phyloP scores from a whole-genome alignment of 2,888 invertebrate genomes.

The Pristionchus entomophagus region DNA sequence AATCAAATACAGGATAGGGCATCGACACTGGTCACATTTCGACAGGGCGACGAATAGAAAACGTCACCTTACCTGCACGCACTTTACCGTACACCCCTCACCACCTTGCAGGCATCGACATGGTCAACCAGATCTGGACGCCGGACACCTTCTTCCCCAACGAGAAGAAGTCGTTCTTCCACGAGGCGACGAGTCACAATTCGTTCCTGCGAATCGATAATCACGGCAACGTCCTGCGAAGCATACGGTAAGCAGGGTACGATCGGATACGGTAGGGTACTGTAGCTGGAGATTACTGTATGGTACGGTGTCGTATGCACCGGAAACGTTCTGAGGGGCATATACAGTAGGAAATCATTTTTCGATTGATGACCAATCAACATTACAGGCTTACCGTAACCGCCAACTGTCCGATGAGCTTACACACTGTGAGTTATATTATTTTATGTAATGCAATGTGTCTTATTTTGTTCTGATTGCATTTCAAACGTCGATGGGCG shows the following conservation, averaged over 20 bases:
- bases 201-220: conserved; percentile 75
- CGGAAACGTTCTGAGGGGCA: too few relatives aligned
- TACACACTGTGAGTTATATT: conserved; percentile 66
- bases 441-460: too few relatives aligned
- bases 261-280: not conserved
- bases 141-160: conserved; percentile 76
- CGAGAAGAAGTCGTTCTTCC: conserved; percentile 75
- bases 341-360: too few relatives aligned
- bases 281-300: too few relatives aligned
- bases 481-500: too few relatives aligned
- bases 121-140: conserved; percentile 75
- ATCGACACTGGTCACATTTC: not conserved
- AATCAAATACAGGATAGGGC: not conserved
- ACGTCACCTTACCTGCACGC: too few relatives aligned
- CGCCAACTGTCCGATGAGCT: conserved; percentile 75
- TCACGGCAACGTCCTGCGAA: conserved; percentile 73
- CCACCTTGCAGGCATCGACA: conserved; percentile 72
- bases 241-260: conserved; percentile 62
- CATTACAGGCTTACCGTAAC: conserved; percentile 71
- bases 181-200: conserved; percentile 75
- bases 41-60: too few relatives aligned
- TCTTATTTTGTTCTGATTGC: too few relatives aligned
- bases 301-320: too few relatives aligned
- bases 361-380: not conserved
- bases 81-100: not conserved